Base-by-base conservation (phyloP, 2,888 invertebrate species). In the Mythimna impura region DNA sequence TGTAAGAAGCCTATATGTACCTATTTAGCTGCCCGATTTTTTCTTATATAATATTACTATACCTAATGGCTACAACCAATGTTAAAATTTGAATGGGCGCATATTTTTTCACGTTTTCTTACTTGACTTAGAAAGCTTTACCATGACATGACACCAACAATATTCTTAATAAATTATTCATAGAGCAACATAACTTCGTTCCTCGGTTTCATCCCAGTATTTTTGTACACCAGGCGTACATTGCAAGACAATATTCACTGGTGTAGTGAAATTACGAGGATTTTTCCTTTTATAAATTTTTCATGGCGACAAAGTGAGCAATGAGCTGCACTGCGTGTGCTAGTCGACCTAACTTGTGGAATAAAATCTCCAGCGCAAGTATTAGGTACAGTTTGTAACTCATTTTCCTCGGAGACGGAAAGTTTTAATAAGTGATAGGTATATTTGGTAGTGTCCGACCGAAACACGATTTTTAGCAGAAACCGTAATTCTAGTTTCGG, bases 211-310 rank as follows among this genome's bases (percentile, higher is more conserved):
- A 57, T 58, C 34, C 54, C n/a, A 61, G 3, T 2, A 54, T 83
- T 20, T 78, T 73, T 57, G 54, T 73, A 65, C 25, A 65, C 12
- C 66, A 66, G 34, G 34, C 50, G 52, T 58, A 78, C 5, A 52
- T 66, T 58, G 61, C 25, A 63, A 43, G 66, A 72, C 40, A 65
- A 74, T 66, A 73, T 78, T 68, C 17, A 61, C 66, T 52, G 68
- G 50, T 52, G 50, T 52, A 52, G 50, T 65, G 22, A 71, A 83
- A 75, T 61, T 70, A 69, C 71, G 62, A 81, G 34, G 68, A 68
- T 71, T 82, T 82, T 73, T 77, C 72, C 65, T 73, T 69, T 83
- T 80, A 87, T 87, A 82, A 86, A 85, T 89, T 84, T 89, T 87
- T 83, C 80, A 86, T 83, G 52, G 76, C 62, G 62, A 74, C 83